Evolutionary conservation across 2,113 vertebrate genomes (phyloP), one percentile per base, ranked within the genome.

Genomic region (Lasiurus borealis): DNA sequence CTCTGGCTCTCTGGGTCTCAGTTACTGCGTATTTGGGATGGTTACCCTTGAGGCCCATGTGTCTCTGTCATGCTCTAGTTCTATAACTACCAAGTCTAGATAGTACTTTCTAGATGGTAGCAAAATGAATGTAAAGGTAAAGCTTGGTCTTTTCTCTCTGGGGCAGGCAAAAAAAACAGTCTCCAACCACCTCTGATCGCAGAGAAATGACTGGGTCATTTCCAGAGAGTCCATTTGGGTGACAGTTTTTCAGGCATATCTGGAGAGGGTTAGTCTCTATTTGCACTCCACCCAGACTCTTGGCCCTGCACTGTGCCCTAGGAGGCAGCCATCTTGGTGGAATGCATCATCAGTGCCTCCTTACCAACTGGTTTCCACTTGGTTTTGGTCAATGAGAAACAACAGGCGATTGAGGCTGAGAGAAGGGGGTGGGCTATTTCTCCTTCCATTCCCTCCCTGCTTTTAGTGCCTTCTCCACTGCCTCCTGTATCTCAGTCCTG

Each of bases 71-170:
- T 93, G 64, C 52, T 77, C 59, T 73, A 69, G 54, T 73, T 85
- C 52, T 87, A 9, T 83, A 54, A 54, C 16, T 8, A 69, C 86
- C 62, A 89, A 78, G 71, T 78, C 23, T 21, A 71, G 29, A 84
- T 16, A 25, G 36, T 92, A 23, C 36, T 88, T 85, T 92, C 85
- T 59, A 85, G 77, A 40, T 89, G 11, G 13, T 46, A 75, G 36
- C 21, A 77, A 69, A 76, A 71, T 64, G 21, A 84, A 88, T 81
- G 1, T 88, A 31, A 89, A 90, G 0, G 14, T 91, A 27, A 93
- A 57, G 16, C 68, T 76, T 96, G 36, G 34, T 40, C 68, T 82
- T 85, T 94, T 34, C 54, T 93, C 50, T 57, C 44, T 59, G 82
- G 6, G 21, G 40, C 44, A 95, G 34, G 40, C 54, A 52, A 71